phyloP scores from a whole-genome alignment of 2,113 vertebrate species.

The Elephas maximus region DNA sequence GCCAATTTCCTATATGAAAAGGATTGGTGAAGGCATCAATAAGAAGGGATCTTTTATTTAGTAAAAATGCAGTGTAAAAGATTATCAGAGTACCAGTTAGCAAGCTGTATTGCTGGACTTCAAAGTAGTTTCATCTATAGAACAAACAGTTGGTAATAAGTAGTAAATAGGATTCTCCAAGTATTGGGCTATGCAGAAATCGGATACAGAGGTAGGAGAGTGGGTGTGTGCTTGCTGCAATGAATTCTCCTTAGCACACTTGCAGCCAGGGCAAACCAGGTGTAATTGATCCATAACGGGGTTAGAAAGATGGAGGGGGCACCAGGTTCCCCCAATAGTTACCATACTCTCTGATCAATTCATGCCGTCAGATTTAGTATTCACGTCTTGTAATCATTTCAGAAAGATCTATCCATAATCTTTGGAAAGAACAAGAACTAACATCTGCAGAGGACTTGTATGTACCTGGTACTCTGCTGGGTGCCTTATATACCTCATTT shows the following conservation, averaged over 20 bases:
- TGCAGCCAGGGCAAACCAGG: background rate
- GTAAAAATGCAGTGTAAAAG: slow-evolving; percentile 19
- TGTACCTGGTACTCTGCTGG: background rate
- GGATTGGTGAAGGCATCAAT: background rate
- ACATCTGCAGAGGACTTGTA: background rate
- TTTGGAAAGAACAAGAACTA: slow-evolving; percentile 16
- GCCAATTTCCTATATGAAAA: slow-evolving; percentile 47
- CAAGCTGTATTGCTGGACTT: background rate
- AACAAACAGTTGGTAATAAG: background rate
- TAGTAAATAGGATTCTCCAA: background rate
- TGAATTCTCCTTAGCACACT: background rate
- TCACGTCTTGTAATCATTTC: background rate
- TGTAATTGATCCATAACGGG: background rate
- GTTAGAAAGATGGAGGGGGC: background rate
- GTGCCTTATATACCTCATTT: background rate
- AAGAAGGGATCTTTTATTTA: slow-evolving; percentile 40
- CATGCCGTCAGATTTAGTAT: background rate
- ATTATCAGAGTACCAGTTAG: background rate
- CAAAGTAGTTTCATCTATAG: background rate
- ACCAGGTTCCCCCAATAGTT: background rate
- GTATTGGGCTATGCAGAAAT: background rate
- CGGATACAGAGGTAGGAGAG: background rate
- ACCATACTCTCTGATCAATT: background rate
- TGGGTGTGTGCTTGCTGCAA: too few species aligned
- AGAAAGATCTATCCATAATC: background rate